Conservation (phyloP, 2,797 vertebrate genomes). For the Bradypus variegatus region DNA sequence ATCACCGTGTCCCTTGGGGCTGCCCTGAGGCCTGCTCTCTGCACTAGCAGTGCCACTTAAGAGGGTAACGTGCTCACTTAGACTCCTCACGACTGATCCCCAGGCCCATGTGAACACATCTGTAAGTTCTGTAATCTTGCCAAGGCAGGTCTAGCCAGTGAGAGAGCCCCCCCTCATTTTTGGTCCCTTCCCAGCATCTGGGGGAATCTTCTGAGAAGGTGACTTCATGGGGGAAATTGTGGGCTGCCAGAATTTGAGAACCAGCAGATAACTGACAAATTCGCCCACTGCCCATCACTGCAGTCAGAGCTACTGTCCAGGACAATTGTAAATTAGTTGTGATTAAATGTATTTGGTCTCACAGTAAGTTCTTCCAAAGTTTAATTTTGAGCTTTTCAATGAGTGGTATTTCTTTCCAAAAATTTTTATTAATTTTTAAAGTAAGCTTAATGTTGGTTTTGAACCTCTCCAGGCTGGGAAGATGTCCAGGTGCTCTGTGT, state of each 20-base stretch:
- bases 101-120: accelerated
- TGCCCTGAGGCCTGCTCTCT: accelerated
- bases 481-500: neutral
- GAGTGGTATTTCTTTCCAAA: neutral
- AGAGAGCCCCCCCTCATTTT: no score
- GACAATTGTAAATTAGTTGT: neutral
- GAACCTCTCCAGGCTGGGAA: neutral
- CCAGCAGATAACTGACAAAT: accelerated
- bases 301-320: neutral
- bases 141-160: neutral
- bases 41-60: accelerated
- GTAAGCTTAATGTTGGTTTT: neutral
- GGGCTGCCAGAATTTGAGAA: no score
- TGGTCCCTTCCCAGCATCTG: neutral
- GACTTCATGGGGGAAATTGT: accelerated
- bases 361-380: neutral
- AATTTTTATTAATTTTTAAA: no score
- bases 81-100: neutral
- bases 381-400: neutral
- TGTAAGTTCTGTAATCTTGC: neutral
- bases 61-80: neutral
- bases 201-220: neutral
- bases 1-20: accelerated
- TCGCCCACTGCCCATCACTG: accelerated
- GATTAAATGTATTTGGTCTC: neutral